phyloP scores from a whole-genome alignment of 2,888 invertebrate species.

The Hemithea aestivaria region DNA sequence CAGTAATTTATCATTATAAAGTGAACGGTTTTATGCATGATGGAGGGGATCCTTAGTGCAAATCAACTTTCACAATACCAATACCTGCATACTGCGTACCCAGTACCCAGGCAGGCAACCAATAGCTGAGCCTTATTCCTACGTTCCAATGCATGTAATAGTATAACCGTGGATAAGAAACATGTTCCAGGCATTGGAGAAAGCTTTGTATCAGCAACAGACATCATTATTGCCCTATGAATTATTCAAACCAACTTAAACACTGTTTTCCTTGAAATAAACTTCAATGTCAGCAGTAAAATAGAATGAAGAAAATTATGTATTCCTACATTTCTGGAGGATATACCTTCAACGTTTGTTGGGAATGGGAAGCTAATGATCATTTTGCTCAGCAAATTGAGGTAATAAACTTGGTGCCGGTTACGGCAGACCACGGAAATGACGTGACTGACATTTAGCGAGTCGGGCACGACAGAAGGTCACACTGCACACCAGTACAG shows the following conservation, averaged over 20 bases:
- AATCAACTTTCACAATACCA: conserved; percentile 66
- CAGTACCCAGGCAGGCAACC: conserved; percentile 30
- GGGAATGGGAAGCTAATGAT: conserved; percentile 41
- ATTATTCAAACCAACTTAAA: conserved; percentile 46
- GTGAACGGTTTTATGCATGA: conserved; percentile 33
- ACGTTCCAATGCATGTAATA: conserved; percentile 33
- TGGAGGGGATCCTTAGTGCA: conserved; percentile 43
- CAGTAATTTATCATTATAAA: conserved; percentile 20
- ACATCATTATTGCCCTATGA: conserved; percentile 49
- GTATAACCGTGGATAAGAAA: conserved; percentile 47
- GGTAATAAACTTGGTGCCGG: conserved; percentile 54
- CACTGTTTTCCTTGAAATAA: conserved; percentile 19
- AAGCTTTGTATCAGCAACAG: conserved; percentile 41
- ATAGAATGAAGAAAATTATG: conserved; percentile 13
- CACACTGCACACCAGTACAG: conserved; percentile 29
- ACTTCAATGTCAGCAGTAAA: conserved; percentile 18
- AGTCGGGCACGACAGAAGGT: conserved; percentile 45
- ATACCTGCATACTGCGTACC: conserved; percentile 36
- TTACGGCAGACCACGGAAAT: conserved; percentile 52
- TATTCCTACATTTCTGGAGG: conserved; percentile 15
- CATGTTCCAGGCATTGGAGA: conserved; percentile 33
- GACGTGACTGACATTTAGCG: conserved; percentile 60
- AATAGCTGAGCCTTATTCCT: conserved; percentile 37
- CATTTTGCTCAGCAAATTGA: conserved; percentile 39
- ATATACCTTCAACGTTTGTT: conserved; percentile 35